Conservation (phyloP, 1,140 invertebrate species). For the Calliopsis andreniformis region DNA sequence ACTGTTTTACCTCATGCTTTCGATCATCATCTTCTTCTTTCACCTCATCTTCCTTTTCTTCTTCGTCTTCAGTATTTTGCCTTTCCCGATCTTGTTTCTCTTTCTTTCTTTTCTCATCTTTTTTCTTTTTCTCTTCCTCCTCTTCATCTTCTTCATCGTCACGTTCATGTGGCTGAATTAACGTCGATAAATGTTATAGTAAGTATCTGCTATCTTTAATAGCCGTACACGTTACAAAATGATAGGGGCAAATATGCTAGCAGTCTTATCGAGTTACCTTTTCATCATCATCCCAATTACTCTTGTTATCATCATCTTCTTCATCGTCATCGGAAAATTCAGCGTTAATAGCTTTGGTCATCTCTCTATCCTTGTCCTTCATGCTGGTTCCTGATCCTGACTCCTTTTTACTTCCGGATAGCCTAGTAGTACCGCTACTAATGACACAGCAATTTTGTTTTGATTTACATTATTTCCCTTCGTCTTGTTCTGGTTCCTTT, state of each 20-base stretch:
- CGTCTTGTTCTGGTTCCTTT: constrained; percentile 67
- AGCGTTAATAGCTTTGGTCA: constrained; percentile 80
- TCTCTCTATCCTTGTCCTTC: constrained; percentile 80
- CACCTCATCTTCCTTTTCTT: constrained; percentile 78
- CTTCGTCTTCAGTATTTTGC: constrained; percentile 77
- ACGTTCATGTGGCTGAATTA: constrained; percentile 67
- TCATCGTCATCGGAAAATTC: constrained; percentile 80
- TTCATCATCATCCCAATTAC: constrained; percentile 76
- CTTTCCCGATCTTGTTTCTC: constrained; percentile 73
- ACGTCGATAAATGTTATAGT: constrained; percentile 43
- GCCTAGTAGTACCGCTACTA: constrained; percentile 80
- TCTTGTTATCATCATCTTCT: constrained; percentile 76
- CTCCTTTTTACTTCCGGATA: constrained; percentile 81
- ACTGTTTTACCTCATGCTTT: constrained; percentile 69
- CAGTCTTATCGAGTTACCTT: constrained; percentile 71
- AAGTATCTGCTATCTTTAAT: constrained; percentile 13
- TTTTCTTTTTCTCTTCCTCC: constrained; percentile 70
- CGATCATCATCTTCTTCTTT: constrained; percentile 76
- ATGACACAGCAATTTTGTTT: constrained; percentile 79
- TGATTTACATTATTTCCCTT: constrained; percentile 76
- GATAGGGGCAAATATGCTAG: constrained; percentile 11
- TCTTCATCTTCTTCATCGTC: constrained; percentile 74
- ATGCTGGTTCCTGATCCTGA: constrained; percentile 75
- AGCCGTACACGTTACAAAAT: constrained; percentile 9
- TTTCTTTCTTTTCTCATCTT: constrained; percentile 77